A percentile compares a stretch with the other conserved stretches of the same genome.
phyloP scores from a whole-genome alignment of 2,797 vertebrate species.

The Oreochromis mossambicus region DNA sequence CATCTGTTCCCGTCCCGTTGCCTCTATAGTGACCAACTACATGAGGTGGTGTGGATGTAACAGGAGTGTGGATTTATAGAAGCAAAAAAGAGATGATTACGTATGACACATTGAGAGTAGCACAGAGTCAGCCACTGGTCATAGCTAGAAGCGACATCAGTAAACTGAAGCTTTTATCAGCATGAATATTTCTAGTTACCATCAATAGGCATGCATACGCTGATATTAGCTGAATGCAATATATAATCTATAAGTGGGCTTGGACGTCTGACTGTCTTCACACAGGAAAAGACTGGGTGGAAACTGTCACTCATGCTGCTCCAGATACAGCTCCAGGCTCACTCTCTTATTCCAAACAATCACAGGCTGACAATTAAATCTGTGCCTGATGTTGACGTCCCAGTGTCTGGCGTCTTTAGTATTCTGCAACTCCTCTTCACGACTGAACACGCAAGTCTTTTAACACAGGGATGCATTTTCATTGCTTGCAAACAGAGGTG shows the following conservation, averaged over 20 bases:
- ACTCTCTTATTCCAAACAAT: not conserved
- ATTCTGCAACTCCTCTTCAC: not conserved
- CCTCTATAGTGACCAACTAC: not conserved
- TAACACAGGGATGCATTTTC: not conserved
- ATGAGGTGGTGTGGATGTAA: not conserved
- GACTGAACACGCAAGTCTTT: not conserved
- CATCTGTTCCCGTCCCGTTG: not conserved
- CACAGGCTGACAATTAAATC: not conserved
- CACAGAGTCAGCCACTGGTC: not conserved
- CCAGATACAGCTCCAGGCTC: not conserved
- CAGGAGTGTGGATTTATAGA: not conserved
- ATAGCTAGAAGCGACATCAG: not conserved
- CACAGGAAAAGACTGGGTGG: not conserved
- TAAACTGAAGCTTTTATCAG: not conserved
- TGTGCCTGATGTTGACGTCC: not conserved
- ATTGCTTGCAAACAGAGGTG: not conserved
- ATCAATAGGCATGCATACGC: conserved; percentile 23
- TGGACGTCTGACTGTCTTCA: not conserved
- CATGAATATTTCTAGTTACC: conserved; percentile 8
- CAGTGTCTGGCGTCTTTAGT: not conserved
- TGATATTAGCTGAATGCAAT: not conserved
- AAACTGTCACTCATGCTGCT: not conserved
- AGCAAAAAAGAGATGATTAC: not conserved
- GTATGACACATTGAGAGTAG: not conserved
- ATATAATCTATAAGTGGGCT: not conserved